These are phyloP conservation scores for Drosophila simulans DNA, from an alignment of 1,140 invertebrate species.

Conservation along the genomic window DNA sequence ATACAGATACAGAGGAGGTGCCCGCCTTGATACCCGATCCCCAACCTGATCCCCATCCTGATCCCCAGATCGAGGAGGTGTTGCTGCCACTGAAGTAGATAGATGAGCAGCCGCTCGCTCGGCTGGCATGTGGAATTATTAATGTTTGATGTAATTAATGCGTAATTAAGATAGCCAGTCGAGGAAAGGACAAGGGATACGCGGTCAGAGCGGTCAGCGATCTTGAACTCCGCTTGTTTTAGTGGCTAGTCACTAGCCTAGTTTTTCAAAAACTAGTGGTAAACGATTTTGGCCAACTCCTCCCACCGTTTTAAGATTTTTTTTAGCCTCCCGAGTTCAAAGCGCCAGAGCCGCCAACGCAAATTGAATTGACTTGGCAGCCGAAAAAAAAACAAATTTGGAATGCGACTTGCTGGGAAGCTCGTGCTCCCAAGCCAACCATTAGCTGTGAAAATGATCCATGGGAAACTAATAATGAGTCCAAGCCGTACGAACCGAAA, in stretches of 20 bases:
- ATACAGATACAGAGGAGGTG: conserved; percentile 25
- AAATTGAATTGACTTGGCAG: conserved; percentile 56
- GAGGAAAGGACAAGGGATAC: conserved; percentile 25
- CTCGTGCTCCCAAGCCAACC: conserved; percentile 46
- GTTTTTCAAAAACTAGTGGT: conserved; percentile 32
- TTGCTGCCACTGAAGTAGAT: conserved; percentile 73
- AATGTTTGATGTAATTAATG: conserved; percentile 82
- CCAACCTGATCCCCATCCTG: conserved; percentile 13
- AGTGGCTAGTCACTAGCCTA: conserved; percentile 20
- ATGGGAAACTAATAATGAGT: conserved; percentile 76
- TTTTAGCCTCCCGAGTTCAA: conserved; percentile 51
- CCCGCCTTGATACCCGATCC: conserved; percentile 28
- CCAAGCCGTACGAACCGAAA: conserved; percentile 47
- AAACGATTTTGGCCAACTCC: conserved; percentile 49
- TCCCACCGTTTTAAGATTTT: conserved; percentile 32
- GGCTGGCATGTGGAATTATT: conserved; percentile 64
- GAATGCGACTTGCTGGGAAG: conserved; percentile 20
- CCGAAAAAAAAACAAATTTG: not conserved
- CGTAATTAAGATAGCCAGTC: conserved; percentile 74
- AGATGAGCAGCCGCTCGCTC: conserved; percentile 55
- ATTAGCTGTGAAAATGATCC: conserved; percentile 70
- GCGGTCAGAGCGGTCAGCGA: conserved; percentile 1
- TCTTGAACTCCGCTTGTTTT: conserved; percentile 10
- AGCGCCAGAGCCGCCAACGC: conserved; percentile 68
- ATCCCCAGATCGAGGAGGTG: conserved; percentile 58